Conservation (phyloP, 1,140 invertebrate genomes). For the Nephila pilipes region DNA sequence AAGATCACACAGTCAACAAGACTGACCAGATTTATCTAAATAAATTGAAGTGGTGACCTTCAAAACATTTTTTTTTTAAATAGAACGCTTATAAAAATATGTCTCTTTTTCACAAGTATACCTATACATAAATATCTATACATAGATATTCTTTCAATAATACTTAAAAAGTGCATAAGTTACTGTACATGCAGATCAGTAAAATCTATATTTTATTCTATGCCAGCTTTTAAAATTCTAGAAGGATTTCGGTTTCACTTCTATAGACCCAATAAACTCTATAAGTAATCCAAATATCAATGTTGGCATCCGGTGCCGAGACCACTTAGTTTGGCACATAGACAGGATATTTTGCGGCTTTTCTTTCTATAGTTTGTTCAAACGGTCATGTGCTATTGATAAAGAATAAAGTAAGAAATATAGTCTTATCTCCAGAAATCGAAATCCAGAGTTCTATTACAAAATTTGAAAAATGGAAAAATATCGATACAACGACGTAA, state of each 20-base stretch:
- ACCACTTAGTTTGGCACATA: slow-evolving; percentile 55
- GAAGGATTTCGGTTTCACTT: slow-evolving; percentile 3
- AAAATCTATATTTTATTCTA: slow-evolving; percentile 1
- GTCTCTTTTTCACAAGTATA: slow-evolving; percentile 14
- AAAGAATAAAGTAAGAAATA: too few species aligned
- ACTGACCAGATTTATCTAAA: slow-evolving; percentile 32
- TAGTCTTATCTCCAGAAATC: too few species aligned
- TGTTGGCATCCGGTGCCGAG: slow-evolving; percentile 42
- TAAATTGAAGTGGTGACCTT: slow-evolving; percentile 6
- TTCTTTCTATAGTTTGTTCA: too few species aligned
- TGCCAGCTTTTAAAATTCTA: not conserved
- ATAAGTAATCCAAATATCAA: slow-evolving; percentile 42
- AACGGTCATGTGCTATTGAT: too few species aligned
- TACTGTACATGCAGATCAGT: slow-evolving; percentile 60
- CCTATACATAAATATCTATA: slow-evolving; percentile 65
- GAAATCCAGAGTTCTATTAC: too few species aligned
- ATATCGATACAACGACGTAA: too few species aligned
- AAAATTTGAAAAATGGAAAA: too few species aligned
- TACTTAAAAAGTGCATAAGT: slow-evolving; percentile 65
- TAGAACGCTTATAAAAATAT: slow-evolving; percentile 46
- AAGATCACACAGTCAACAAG: not conserved
- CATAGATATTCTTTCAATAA: slow-evolving; percentile 59
- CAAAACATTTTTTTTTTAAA: slow-evolving; percentile 15
- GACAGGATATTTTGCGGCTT: not conserved
- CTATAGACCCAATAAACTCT: slow-evolving; percentile 44